Evolutionary conservation across 35 echinoderm and acorn worm genomes (phyloP).

Genomic region (Eucidaris tribuloides): DNA sequence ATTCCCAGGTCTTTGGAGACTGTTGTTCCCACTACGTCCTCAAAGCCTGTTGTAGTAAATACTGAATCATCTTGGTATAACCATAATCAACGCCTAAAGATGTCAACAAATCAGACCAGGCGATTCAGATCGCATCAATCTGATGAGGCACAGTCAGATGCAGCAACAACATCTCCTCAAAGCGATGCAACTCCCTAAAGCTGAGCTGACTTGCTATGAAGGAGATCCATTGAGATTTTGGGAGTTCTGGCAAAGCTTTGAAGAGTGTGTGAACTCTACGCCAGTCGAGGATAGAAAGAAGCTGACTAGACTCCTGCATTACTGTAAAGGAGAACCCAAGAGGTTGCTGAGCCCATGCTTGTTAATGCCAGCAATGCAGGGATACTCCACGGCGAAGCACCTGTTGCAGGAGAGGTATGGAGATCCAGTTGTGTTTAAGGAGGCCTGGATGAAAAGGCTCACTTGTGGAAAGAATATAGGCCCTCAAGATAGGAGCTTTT

Average conservation of each 20-base stretch:
- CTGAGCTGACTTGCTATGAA: constrained; percentile 39
- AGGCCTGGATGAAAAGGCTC: constrained; percentile 41
- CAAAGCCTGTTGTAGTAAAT: neutral
- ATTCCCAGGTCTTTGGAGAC: too few relatives aligned
- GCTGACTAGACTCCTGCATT: constrained; percentile 48
- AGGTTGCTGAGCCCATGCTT: constrained; percentile 4
- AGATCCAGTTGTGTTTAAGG: constrained; percentile 12
- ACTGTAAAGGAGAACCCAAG: constrained; percentile 37
- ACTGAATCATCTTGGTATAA: neutral
- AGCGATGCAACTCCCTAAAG: constrained; percentile 48
- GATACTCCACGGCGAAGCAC: neutral
- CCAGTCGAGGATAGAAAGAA: constrained; percentile 21
- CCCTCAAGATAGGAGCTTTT: neutral
- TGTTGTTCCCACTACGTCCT: neutral
- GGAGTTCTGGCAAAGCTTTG: constrained; percentile 37
- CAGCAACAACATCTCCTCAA: constrained; percentile 34
- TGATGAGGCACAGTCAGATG: constrained; percentile 5
- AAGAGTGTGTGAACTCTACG: constrained; percentile 36
- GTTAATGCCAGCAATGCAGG: constrained; percentile 26
- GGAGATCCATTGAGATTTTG: constrained; percentile 43
- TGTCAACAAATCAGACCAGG: neutral
- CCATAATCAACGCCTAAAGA: neutral
- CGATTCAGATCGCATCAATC: neutral
- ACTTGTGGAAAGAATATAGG: neutral
- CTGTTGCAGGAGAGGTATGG: constrained; percentile 53